Evolutionary conservation across 2,797 vertebrate species (phyloP), one percentile per base, ranked within the genome.

Genomic region (Betta splendens): DNA sequence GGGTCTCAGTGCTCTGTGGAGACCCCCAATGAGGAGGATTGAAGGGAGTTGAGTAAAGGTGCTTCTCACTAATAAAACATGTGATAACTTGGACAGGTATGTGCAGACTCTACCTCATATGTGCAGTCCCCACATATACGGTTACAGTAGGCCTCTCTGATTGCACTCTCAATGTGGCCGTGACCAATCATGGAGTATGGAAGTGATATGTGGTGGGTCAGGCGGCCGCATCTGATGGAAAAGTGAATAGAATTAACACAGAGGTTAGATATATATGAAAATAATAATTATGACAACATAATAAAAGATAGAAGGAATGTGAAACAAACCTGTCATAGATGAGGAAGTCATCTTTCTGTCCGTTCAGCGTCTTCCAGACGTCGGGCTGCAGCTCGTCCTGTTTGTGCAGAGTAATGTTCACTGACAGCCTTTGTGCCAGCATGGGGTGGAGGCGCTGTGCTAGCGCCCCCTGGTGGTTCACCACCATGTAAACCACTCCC

Each of bases 311-410:
- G n/a, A n/a, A n/a, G n/a, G 6, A 29, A 37, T 25, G 5, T 9
- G 16, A 29, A 38, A 21, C 4, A 57, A 20, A 97, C 97, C 96
- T 95, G 90, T 99, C 96, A 52, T 98, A 99, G 77, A 98, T 89
- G 52, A 98, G 71, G 72, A 98, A 94, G 87, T 98, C 96, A 49
- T 96, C 94, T 78, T 96, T 98, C 12, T 80, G 86, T 78, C 94
- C 97, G 3, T 87, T 85, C 80, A 98, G 88, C n/a, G 79, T 63
- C 67, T 85, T 85, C 97, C 97, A 99, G 38, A 98, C 89, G 72
- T 98, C 94, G 9, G 83, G 64, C 76, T 94, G 91, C 0, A 87
- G 66, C 15, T 84, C 75, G 0, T 89, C 85, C 83, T 98, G 97
- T 64, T 93, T 90, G 85, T 96, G 95, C 32, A 99, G 93, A 15